These are phyloP conservation scores for Lucilia cuprina DNA, from an alignment of 1,140 invertebrate genomes.

Conservation along the genomic window DNA sequence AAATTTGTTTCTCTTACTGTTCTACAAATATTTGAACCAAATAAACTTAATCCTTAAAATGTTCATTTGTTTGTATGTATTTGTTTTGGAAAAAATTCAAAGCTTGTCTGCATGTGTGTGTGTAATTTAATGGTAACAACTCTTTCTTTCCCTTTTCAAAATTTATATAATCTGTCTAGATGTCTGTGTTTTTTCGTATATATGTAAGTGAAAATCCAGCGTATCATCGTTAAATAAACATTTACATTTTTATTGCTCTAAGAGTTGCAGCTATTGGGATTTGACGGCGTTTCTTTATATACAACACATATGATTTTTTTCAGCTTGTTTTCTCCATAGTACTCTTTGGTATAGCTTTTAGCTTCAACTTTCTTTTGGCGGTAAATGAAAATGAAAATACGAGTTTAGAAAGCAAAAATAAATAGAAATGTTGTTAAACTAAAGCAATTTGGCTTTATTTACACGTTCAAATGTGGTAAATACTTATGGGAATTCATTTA, in stretches of 20 bases:
- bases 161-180: no score
- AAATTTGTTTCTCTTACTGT: no score
- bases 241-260: slow-evolving; percentile 31
- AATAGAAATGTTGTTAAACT: background rate
- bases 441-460: slow-evolving; percentile 30
- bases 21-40: no score
- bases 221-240: slow-evolving; percentile 34
- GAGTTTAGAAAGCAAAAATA: background rate
- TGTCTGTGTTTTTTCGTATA: no score
- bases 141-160: background rate
- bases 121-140: background rate
- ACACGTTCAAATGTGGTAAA: slow-evolving; percentile 17
- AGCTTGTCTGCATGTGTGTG: background rate
- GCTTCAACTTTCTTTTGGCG: background rate
- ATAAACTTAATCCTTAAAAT: background rate
- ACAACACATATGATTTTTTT: background rate
- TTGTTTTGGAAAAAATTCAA: no score
- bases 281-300: background rate
- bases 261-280: slow-evolving; percentile 21
- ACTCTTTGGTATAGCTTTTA: background rate
- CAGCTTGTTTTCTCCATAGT: background rate
- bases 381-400: background rate
- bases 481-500: slow-evolving; percentile 31
- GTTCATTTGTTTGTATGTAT: background rate
- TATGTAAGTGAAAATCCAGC: background rate